phyloP scores from a whole-genome alignment of 2,797 vertebrate species.

The Pseudochaenichthys georgianus region DNA sequence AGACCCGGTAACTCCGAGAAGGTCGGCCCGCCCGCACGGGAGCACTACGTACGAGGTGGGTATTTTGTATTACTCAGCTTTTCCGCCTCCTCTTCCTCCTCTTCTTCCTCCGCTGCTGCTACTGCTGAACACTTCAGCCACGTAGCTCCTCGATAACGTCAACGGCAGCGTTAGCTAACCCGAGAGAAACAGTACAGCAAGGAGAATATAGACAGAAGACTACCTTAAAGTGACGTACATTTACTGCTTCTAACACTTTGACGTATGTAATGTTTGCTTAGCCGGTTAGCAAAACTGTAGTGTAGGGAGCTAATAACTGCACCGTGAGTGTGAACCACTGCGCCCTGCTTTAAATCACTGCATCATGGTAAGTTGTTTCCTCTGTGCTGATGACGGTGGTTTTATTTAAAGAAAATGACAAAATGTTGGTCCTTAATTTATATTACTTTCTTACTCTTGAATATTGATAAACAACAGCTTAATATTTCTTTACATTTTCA shows the following conservation, averaged over 20 bases:
- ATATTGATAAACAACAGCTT: too few relatives aligned
- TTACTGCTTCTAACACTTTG: not conserved
- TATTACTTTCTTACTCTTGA: not conserved
- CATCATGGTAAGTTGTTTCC: slow-evolving; percentile 50
- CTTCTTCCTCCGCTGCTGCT: slow-evolving; percentile 55
- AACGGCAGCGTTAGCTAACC: slow-evolving; percentile 32
- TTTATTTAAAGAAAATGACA: accelerated
- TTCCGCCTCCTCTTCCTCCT: slow-evolving; percentile 79
- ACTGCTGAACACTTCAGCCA: slow-evolving; percentile 63
- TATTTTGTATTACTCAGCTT: slow-evolving; percentile 71
- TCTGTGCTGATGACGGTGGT: not conserved
- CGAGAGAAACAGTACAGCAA: not conserved
- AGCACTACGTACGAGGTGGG: slow-evolving; percentile 67
- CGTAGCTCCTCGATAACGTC: slow-evolving; percentile 71
- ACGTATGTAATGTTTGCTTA: not conserved
- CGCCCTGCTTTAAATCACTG: not conserved
- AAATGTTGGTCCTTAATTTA: not conserved
- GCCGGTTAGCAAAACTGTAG: slow-evolving; percentile 4
- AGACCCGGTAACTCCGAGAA: not conserved
- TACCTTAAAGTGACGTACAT: not conserved
- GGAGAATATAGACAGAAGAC: accelerated
- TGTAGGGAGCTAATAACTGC: not conserved
- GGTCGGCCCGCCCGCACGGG: slow-evolving; percentile 51
- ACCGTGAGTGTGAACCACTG: not conserved
- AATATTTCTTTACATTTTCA: not conserved